Percentiles rank a stretch among this genome's conserved stretches.
These are phyloP conservation scores for Proisotoma minuta DNA, from an alignment of 2,888 invertebrate species.

Conservation along the genomic window DNA sequence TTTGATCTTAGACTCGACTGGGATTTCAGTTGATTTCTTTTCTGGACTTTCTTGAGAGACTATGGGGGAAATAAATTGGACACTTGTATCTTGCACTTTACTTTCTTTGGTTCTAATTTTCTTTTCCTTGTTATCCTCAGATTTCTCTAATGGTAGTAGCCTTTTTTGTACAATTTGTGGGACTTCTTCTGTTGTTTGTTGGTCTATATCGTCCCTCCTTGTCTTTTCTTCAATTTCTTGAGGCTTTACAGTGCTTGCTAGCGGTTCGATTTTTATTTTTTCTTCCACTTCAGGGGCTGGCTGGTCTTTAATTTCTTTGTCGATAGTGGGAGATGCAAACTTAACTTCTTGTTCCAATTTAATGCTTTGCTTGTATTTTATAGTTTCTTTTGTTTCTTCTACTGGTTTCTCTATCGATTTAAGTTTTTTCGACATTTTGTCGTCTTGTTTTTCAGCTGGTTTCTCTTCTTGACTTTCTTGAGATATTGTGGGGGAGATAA, in stretches of 20 bases:
- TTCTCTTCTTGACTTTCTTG: background rate
- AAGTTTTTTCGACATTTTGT: background rate
- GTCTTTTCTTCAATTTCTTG: too few species aligned
- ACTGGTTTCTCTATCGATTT: slow-evolving; percentile 1
- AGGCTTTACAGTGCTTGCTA: too few species aligned
- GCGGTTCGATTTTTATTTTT: background rate
- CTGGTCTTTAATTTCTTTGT: background rate
- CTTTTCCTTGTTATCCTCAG: background rate
- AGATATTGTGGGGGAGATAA: slow-evolving; percentile 3
- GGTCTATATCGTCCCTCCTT: too few species aligned
- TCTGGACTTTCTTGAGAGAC: background rate
- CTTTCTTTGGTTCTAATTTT: background rate
- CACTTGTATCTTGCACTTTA: background rate
- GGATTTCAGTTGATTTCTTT: background rate
- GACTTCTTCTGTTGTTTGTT: background rate
- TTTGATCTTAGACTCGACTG: background rate
- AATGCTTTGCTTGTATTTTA: background rate
- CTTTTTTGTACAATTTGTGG: background rate
- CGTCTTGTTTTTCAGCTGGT: too few species aligned
- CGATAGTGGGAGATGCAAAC: background rate
- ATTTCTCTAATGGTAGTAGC: background rate
- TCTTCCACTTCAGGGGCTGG: background rate
- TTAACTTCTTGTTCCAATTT: background rate
- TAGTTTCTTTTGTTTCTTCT: background rate
- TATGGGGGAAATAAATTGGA: background rate